These are phyloP conservation scores for Cynocephalus volans DNA, from an alignment of 2,113 vertebrate species.

Conservation along the genomic window DNA sequence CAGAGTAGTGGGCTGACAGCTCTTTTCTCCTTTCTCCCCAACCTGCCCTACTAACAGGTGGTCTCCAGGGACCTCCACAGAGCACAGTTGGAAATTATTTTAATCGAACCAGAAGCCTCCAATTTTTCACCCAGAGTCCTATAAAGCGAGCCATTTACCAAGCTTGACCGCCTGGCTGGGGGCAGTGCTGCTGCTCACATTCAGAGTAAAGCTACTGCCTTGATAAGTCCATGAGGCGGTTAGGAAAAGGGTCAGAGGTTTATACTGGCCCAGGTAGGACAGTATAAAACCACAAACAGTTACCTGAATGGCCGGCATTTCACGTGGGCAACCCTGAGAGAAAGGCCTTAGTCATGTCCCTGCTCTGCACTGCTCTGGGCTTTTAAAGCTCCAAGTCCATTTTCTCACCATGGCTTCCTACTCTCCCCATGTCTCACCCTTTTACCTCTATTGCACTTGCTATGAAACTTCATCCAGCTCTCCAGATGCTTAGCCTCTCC, in stretches of 20 bases:
- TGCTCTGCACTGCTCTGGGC: neutral
- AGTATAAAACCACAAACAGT: neutral
- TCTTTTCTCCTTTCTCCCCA: neutral
- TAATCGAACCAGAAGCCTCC: neutral
- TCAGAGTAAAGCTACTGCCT: neutral
- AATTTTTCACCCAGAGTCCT: neutral
- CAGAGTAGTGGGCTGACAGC: accelerated
- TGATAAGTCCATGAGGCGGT: neutral
- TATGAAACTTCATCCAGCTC: neutral
- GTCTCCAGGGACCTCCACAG: neutral
- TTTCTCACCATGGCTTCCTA: neutral
- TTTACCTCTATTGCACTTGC: neutral
- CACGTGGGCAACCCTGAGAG: neutral
- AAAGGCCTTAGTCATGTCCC: neutral
- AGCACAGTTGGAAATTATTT: neutral
- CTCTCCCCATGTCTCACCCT: neutral
- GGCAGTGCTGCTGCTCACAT: neutral
- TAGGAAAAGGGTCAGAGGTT: neutral
- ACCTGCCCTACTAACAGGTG: neutral
- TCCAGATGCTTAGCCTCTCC: neutral
- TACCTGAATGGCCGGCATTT: neutral
- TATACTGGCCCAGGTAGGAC: neutral
- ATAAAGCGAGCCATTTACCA: neutral
- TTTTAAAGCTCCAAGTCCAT: neutral
- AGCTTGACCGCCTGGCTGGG: neutral